phyloP scores from a whole-genome alignment of 2,113 vertebrate genomes.

The Hylia prasina region DNA sequence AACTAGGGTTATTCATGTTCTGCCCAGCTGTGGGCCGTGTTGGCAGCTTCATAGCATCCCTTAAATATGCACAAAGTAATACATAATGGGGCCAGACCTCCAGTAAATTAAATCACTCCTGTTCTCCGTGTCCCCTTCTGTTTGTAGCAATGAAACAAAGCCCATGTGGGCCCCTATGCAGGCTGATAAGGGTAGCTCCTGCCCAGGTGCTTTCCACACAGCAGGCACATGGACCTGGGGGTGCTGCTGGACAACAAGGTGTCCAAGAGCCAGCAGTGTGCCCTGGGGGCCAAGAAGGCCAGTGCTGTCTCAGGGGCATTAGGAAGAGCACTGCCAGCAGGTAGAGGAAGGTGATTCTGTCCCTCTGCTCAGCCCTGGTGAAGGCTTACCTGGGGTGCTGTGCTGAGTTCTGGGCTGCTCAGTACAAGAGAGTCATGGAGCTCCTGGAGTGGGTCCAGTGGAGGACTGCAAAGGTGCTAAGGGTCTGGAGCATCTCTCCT shows the following conservation, averaged over 20 bases:
- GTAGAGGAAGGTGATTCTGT: background rate
- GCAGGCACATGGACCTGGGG: background rate
- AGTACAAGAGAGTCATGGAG: background rate
- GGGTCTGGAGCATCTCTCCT: background rate
- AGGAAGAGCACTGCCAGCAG: background rate
- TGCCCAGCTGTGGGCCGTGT: background rate
- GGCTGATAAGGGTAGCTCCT: background rate
- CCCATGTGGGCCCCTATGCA: background rate
- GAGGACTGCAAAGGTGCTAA: background rate
- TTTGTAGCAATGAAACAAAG: background rate
- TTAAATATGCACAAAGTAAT: background rate
- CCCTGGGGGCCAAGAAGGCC: background rate
- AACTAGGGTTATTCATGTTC: conserved; percentile 32
- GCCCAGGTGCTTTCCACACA: background rate
- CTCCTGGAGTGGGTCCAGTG: background rate
- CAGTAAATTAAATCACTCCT: background rate
- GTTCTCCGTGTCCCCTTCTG: background rate
- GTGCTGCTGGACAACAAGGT: background rate
- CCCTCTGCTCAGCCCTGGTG: background rate
- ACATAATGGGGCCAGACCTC: background rate
- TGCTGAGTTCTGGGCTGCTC: background rate
- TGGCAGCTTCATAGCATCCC: background rate
- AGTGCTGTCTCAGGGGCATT: background rate
- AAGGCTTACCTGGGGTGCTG: background rate
- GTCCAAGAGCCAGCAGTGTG: background rate